phyloP scores from a whole-genome alignment of 2,113 vertebrate genomes.

The Brevimyrus niger region DNA sequence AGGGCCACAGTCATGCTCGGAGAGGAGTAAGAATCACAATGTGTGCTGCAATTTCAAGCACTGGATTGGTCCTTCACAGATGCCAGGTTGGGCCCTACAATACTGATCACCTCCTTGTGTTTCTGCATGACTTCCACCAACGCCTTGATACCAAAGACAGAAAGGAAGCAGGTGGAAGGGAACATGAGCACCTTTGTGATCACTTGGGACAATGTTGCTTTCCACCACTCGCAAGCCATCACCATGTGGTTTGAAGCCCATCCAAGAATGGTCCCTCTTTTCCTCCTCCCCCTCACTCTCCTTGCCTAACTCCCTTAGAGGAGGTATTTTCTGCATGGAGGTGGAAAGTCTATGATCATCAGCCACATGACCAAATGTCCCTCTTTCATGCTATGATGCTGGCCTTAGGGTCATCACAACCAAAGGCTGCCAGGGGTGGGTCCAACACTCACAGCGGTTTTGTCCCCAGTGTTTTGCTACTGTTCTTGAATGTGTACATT shows the following conservation, averaged over 20 bases:
- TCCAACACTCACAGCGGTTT: not conserved
- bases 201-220: too few species aligned
- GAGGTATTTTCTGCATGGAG: not conserved
- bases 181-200: conserved; percentile 1
- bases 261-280: not conserved
- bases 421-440: not conserved
- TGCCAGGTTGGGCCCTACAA: conserved; percentile 9
- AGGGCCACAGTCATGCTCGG: not conserved
- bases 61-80: not conserved
- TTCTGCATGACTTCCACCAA: not conserved
- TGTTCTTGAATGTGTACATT: not conserved
- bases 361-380: not conserved
- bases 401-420: not conserved
- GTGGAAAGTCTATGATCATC: not conserved
- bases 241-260: not conserved
- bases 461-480: not conserved
- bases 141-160: not conserved
- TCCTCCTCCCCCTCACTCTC: not conserved
- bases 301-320: not conserved
- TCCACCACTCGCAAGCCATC: not conserved
- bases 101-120: not conserved
- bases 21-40: not conserved
- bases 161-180: not conserved
- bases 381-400: not conserved
- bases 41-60: not conserved